Conservation (phyloP, 2,113 vertebrate species). For the Mionectes macconnelli region DNA sequence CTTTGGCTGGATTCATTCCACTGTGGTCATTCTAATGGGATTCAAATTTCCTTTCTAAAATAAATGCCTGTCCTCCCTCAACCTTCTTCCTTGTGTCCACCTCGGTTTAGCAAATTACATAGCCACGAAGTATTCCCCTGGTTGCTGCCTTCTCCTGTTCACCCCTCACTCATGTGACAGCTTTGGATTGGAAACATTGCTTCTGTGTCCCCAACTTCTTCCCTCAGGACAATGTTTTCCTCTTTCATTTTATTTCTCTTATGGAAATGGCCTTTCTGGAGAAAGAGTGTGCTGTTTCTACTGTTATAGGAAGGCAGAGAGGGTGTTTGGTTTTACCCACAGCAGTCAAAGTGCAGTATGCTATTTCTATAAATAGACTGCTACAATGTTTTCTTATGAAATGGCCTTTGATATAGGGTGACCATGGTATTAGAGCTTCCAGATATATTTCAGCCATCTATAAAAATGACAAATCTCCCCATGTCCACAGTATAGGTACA, state of each 20-base stretch:
- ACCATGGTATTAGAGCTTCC: conserved; percentile 52
- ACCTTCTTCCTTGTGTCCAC: neutral
- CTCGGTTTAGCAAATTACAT: conserved; percentile 2
- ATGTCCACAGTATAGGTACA: conserved; percentile 28
- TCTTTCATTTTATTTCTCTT: conserved; percentile 34
- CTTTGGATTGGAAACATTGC: neutral
- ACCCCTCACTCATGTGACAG: neutral
- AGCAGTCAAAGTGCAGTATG: conserved; percentile 43
- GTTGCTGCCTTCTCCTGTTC: neutral
- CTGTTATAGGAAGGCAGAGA: conserved; percentile 42
- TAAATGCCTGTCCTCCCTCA: conserved; percentile 12
- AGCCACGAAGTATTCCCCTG: neutral
- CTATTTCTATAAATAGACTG: conserved; percentile 72
- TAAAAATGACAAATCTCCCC: conserved; percentile 64
- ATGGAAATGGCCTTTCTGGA: conserved; percentile 31
- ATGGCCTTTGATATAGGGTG: conserved; percentile 67
- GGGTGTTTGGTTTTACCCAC: conserved; percentile 63
- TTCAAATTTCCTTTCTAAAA: conserved; percentile 39
- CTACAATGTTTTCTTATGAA: conserved; percentile 71
- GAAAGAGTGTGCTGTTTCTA: conserved; percentile 47
- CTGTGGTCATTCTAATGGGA: conserved; percentile 11
- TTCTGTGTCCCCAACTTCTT: neutral
- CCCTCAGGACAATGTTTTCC: neutral
- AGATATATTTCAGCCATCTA: conserved; percentile 65
- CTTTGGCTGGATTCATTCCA: neutral